Evolutionary conservation across 2,797 vertebrate genomes (phyloP).

Genomic region (Periophthalmus magnuspinnatus): DNA sequence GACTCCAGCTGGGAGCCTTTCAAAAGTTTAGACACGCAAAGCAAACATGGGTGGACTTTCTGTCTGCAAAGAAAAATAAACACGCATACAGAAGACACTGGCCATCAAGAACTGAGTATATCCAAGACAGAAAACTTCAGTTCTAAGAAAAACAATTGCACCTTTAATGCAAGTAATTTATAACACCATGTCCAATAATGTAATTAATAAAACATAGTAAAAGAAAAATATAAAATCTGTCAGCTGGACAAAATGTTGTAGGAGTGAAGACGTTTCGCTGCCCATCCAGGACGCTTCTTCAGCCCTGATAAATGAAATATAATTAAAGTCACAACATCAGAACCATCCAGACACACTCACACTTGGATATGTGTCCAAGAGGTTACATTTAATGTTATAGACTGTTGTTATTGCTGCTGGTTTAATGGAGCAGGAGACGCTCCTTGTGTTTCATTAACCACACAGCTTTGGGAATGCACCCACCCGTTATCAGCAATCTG

Average conservation of each 20-base stretch:
- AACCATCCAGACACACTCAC: background rate
- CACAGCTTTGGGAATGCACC: conserved; percentile 18
- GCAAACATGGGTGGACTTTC: background rate
- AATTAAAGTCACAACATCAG: background rate
- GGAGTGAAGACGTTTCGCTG: no score
- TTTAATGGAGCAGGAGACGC: conserved; percentile 30
- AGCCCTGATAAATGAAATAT: no score
- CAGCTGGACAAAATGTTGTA: no score
- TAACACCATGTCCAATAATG: no score
- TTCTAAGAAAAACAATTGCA: no score
- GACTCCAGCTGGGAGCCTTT: background rate
- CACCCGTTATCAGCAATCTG: background rate
- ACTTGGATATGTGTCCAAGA: background rate
- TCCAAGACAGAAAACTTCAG: no score
- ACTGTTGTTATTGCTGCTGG: conserved; percentile 14
- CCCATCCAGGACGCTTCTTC: no score
- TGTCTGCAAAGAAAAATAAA: background rate
- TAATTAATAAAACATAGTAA: no score
- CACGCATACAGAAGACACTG: no score
- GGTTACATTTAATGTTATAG: background rate
- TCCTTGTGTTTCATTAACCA: conserved; percentile 20
- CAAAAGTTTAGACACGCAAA: background rate
- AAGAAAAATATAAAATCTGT: no score
- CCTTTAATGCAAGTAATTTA: no score
- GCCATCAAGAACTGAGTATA: no score